phyloP scores from a whole-genome alignment of 2,797 vertebrate species.

The Thaleichthys pacificus region DNA sequence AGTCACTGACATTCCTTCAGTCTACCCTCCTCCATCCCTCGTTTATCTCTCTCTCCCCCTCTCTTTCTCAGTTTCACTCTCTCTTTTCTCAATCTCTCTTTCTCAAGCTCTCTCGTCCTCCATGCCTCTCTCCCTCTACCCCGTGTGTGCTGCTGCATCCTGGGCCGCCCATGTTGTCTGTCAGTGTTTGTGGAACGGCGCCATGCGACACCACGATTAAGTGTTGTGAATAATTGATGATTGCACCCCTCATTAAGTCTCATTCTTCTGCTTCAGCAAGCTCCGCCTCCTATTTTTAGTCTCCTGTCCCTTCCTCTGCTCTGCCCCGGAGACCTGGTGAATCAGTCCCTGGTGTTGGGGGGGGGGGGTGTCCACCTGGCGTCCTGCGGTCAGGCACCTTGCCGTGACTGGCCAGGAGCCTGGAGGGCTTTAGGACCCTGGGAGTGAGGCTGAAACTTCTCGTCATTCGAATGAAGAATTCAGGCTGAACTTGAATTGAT shows the following conservation, averaged over 20 bases:
- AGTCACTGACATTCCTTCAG: neutral
- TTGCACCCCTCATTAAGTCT: constrained; percentile 71
- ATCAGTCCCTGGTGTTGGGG: no score
- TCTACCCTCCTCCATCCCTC: no score
- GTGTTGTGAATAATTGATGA: constrained; percentile 78
- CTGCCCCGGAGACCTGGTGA: no score
- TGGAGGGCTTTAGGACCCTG: no score
- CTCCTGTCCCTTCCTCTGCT: no score
- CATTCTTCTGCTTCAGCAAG: constrained; percentile 49
- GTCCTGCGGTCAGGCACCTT: no score
- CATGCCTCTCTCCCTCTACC: constrained; percentile 24
- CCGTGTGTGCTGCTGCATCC: neutral
- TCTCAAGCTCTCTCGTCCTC: constrained; percentile 17
- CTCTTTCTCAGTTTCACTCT: neutral
- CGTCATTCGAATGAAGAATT: no score
- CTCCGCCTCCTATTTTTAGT: no score
- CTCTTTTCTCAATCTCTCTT: neutral
- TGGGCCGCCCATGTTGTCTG: constrained; percentile 14
- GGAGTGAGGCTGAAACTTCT: no score
- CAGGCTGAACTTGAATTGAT: no score
- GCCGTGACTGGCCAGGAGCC: no score
- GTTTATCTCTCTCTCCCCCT: neutral
- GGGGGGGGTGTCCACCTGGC: no score
- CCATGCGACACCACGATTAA: constrained; percentile 63
- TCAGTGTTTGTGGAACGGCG: constrained; percentile 57